Evolutionary conservation across 2,113 vertebrate genomes (phyloP).

Genomic region (Microcebus ravelobensis): DNA sequence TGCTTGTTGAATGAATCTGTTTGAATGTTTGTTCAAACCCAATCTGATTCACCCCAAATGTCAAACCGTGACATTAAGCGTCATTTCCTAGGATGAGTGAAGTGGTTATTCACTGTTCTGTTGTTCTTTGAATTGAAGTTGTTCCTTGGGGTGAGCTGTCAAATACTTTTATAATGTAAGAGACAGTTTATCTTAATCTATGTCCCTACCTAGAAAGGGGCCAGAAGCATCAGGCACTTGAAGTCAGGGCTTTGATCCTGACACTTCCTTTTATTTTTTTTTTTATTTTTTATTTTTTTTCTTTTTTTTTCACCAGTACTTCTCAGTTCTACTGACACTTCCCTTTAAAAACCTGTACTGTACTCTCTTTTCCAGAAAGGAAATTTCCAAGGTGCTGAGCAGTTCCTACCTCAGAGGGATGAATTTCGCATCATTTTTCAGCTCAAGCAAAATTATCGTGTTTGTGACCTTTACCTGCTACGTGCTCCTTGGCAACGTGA

Average conservation of each 20-base stretch:
- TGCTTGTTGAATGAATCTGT: neutral
- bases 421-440: slow-evolving; percentile 96
- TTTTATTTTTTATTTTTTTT: too few species aligned
- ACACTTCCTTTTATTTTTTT: neutral
- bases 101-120: too few species aligned
- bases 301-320: too few species aligned
- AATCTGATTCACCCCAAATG: neutral
- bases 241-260: neutral
- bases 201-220: neutral
- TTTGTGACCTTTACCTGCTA: slow-evolving; percentile 94
- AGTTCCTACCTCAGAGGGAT: slow-evolving; percentile 96
- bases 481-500: slow-evolving; percentile 89
- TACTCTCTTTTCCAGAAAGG: slow-evolving; percentile 87
- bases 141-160: rapidly evolving
- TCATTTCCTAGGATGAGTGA: rapidly evolving
- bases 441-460: slow-evolving; percentile 94
- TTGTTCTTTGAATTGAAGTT: neutral
- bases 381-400: slow-evolving; percentile 93
- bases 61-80: rapidly evolving
- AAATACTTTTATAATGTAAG: neutral
- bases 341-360: neutral
- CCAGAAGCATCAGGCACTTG: too few species aligned
- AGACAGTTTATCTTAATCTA: neutral
- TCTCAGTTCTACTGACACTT: too few species aligned
- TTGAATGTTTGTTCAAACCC: neutral